Base-by-base conservation (phyloP, 2,797 vertebrate species). In the Capromys pilorides region DNA sequence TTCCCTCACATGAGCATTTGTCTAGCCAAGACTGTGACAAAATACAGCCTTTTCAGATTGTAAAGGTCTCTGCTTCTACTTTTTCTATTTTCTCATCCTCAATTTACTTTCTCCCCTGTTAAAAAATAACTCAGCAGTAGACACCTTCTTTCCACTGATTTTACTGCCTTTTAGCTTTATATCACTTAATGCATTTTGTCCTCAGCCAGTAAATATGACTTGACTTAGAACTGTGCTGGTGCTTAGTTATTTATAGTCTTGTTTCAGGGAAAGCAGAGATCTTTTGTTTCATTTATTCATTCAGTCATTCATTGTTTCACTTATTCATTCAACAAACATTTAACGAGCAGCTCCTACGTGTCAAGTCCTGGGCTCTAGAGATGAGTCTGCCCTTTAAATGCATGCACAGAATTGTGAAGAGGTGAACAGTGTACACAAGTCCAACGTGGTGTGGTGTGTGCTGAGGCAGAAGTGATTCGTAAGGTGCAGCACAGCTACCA, bases 191-290 rank as follows among this genome's bases (percentile, higher is more conserved):
- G 54, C 0, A 61, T 94, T 90, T 89, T 36, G 95, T 88, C 49
- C 5, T 89, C 61, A 87, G 41, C 71, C 86, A 41, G 51, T 71
- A 78, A 51, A 73, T 54, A 33, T 36, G 28, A 51, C 45, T 71
- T 1, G 67, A 64, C 92, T 90, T 96, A 59, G 51, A 49, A 57
- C 31, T 45, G 2, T 69, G 1, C 3, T 61, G 22, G 16, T 36
- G 66, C 66, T 88, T 36, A 81, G 81, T 84, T 93, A 82, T 79
- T 75, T 71, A 83, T 7, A 80, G 80, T 49, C 66, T 92, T 93
- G 45, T 90, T 83, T 51, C 28, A 59, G 31, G 71, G 75, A 31
- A 24, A 79, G 33, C 86, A 6, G 28, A 94, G 61, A 66, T 75
- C 2, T 82, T 90, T 54, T 61, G 33, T 75, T 91, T 49, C 36